Conservation (phyloP, 2,888 invertebrate genomes). For the Apotomis betuletana region DNA sequence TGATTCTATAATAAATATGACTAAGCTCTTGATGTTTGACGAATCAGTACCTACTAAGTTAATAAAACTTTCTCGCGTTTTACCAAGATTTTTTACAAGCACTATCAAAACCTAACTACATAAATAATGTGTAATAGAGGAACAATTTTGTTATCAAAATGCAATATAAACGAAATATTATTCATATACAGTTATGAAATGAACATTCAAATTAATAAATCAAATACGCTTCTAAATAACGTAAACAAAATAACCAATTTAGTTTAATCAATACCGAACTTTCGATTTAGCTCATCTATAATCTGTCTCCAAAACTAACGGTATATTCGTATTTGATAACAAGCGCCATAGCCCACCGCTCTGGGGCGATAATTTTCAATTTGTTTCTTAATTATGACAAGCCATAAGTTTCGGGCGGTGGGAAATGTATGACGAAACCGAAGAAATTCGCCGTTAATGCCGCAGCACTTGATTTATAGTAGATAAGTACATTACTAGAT, state of each 20-base stretch:
- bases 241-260: constrained; percentile 31
- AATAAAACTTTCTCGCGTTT: not conserved
- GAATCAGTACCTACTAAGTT: not conserved
- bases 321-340: constrained; percentile 27
- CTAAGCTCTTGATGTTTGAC: no score
- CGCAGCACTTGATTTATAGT: constrained; percentile 65
- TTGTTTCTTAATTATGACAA: constrained; percentile 62
- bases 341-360: constrained; percentile 22
- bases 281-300: constrained; percentile 29
- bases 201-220: constrained; percentile 12
- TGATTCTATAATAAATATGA: no score
- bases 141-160: no score
- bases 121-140: no score
- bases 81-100: no score
- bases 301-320: constrained; percentile 31
- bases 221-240: constrained; percentile 1
- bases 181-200: not conserved
- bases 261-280: constrained; percentile 20
- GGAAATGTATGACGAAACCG: constrained; percentile 70
- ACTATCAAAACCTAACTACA: no score
- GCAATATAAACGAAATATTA: not conserved
- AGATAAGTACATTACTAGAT: constrained; percentile 61
- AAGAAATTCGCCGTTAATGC: constrained; percentile 70
- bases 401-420: constrained; percentile 52
- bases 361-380: constrained; percentile 49